Percentiles rank a stretch among this genome's conserved stretches.
These are phyloP conservation scores for Limenitis camilla DNA, from an alignment of 2,888 invertebrate genomes.

Conservation along the genomic window DNA sequence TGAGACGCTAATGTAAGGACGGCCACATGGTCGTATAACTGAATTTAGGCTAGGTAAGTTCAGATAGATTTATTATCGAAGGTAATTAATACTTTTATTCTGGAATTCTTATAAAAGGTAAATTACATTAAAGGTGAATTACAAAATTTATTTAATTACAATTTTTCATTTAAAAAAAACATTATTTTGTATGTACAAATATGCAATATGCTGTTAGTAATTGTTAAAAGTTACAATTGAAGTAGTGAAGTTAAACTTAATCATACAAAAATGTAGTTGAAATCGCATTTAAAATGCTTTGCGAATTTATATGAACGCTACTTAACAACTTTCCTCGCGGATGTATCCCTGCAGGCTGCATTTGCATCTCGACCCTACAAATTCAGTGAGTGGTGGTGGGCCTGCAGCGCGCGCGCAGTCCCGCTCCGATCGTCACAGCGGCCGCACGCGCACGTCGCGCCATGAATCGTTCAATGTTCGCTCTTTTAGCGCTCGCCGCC, in stretches of 20 bases:
- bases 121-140: too few relatives aligned
- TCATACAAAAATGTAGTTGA: background rate
- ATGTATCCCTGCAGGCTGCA: slow-evolving; percentile 28
- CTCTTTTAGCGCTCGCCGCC: slow-evolving; percentile 59
- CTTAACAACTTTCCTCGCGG: slow-evolving; percentile 15
- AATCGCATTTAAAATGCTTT: slow-evolving; percentile 10
- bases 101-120: too few relatives aligned
- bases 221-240: background rate
- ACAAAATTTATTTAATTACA: too few relatives aligned
- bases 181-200: too few relatives aligned
- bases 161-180: too few relatives aligned
- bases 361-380: slow-evolving; percentile 44
- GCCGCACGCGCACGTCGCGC: slow-evolving; percentile 64
- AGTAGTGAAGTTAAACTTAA: background rate
- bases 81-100: too few relatives aligned
- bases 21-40: background rate
- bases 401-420: slow-evolving; percentile 59
- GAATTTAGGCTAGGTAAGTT: too few relatives aligned
- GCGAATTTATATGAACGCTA: slow-evolving; percentile 17
- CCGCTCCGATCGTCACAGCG: slow-evolving; percentile 64
- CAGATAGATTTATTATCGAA: too few relatives aligned
- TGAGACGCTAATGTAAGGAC: slow-evolving; percentile 35
- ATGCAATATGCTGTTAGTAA: background rate
- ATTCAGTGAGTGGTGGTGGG: slow-evolving; percentile 50
- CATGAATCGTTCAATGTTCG: slow-evolving; percentile 55